Evolutionary conservation across 2,797 vertebrate species (phyloP), one percentile per base, ranked within the genome.

Genomic region (Prunella strophiata): DNA sequence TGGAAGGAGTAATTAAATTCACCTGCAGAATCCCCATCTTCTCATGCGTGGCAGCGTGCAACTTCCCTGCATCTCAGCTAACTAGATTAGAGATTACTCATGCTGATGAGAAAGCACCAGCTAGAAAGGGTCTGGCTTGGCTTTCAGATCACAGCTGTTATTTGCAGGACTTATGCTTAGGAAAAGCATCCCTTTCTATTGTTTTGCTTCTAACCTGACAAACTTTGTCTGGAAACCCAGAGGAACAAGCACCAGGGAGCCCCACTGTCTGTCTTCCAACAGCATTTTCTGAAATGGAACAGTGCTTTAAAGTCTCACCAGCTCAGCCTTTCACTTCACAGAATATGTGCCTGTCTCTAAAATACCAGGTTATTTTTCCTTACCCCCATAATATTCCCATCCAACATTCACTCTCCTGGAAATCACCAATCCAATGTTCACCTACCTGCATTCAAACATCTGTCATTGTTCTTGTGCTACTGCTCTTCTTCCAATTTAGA

Each of bases 1-100:
- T 16, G 32, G 87, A 90, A 93, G 30, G 43, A 86, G 85, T 94
- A 91, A 95, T 86, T 85, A 81, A 85, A 74, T 95, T 94, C 90
- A 84, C 78, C 82, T 72, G 47, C 80, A 91, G 89, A 93, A 88
- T 74, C 66, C 78, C 36, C 40, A 13, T 86, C 75, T 82, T 29
- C 79, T 95, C 92, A 73, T 79, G 67, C 40, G 4, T 54, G 43
- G 63, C 71, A 74, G 38, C 0, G 7, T 65, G 79, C 85, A 93
- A 84, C 55, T 83, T 89, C 67, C 47, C 81, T 58, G 68, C 73
- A 16, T 74, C 3, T 84, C 57, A 30, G 76, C 83, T 82, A 96
- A 90, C 71, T 51, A 32, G 71, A 91, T 94, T 93, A 94, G 80
- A 71, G 83, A 79, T 96, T 81, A 76, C 10, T 2, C 38, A 50